phyloP scores from a whole-genome alignment of 2,797 vertebrate genomes.

The Phalanger gymnotis region DNA sequence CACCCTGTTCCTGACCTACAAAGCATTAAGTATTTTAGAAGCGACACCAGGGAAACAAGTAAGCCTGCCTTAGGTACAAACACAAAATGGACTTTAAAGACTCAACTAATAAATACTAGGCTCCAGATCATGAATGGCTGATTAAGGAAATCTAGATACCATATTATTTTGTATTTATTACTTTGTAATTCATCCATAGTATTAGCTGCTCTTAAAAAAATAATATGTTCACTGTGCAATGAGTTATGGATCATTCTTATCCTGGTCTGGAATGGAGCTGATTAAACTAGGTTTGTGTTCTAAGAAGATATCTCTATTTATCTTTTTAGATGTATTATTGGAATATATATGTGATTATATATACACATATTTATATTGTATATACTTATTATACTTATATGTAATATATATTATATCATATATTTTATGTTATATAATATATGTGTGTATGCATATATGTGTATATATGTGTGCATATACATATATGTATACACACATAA shows the following conservation, averaged over 20 bases:
- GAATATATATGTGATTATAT: not conserved
- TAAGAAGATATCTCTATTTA: not conserved
- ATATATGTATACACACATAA: too few species aligned
- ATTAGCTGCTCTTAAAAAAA: not conserved
- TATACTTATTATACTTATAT: too few species aligned
- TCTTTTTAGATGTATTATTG: not conserved
- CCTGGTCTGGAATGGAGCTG: not conserved
- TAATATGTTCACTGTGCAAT: not conserved
- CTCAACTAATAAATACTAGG: not conserved
- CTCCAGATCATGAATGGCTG: not conserved
- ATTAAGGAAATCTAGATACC: not conserved
- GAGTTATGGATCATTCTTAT: not conserved
- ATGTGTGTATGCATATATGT: not conserved
- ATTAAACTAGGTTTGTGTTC: not conserved
- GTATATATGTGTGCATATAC: not conserved
- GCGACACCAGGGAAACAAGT: not conserved
- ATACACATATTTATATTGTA: too few species aligned
- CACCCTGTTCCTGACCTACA: constrained; percentile 16
- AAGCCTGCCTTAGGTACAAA: not conserved
- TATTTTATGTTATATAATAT: too few species aligned
- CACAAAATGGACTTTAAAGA: not conserved
- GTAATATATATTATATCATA: too few species aligned
- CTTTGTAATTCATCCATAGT: not conserved
- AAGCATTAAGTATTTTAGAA: not conserved
- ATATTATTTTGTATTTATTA: not conserved